These are phyloP conservation scores for Linurgus olivaceus DNA, from an alignment of 2,797 vertebrate genomes.

Conservation along the genomic window DNA sequence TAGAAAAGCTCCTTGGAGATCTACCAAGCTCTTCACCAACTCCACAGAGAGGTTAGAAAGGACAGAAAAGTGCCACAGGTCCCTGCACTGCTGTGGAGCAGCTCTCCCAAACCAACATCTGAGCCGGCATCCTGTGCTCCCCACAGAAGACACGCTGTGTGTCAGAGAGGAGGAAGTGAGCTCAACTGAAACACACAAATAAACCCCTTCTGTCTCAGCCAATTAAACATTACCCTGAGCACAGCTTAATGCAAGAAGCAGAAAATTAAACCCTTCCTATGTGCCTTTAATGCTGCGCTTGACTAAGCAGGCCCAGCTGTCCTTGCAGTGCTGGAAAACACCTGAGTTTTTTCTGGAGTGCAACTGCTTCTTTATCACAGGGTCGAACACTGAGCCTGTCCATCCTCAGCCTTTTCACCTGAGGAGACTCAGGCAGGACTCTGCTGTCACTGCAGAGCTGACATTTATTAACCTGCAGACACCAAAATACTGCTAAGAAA, in stretches of 20 bases:
- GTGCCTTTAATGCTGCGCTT: neutral
- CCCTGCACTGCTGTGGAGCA: neutral
- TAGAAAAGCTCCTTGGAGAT: neutral
- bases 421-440: neutral
- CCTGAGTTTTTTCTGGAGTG: accelerated
- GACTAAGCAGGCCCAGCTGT: neutral
- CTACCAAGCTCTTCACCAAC: neutral
- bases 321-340: neutral
- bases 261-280: neutral
- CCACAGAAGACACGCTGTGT: accelerated
- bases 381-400: accelerated
- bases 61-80: neutral
- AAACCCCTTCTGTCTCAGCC: neutral
- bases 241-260: neutral
- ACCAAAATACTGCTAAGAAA: neutral
- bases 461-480: neutral
- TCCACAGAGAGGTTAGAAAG: neutral
- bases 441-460: neutral
- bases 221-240: neutral
- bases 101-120: neutral
- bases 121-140: no score
- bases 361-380: neutral
- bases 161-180: neutral
- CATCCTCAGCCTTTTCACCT: neutral
- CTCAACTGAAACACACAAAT: neutral